phyloP scores from a whole-genome alignment of 2,888 invertebrate species.

The Stictocephala bisonia region DNA sequence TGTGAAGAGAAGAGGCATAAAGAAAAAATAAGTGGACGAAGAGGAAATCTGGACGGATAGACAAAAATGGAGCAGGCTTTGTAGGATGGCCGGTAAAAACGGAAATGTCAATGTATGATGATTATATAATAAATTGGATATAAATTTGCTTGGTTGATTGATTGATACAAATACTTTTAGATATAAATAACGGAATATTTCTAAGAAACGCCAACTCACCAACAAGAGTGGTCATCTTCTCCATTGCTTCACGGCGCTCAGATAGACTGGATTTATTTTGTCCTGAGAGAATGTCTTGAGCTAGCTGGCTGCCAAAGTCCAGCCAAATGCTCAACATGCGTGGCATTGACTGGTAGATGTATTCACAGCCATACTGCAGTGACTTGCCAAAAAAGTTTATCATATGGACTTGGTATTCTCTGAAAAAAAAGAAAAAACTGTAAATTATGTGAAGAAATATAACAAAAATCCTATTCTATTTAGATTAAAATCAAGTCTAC shows the following conservation, averaged over 20 bases:
- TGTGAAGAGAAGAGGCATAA: no score
- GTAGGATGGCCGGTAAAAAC: no score
- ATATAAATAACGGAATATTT: neutral
- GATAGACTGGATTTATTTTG: conserved; percentile 12
- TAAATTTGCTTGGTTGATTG: no score
- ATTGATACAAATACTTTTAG: conserved; percentile 28
- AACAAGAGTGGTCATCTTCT: conserved; percentile 64
- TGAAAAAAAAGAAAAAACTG: conserved; percentile 55
- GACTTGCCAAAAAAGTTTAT: conserved; percentile 79
- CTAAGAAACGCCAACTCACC: conserved; percentile 58
- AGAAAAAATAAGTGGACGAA: no score
- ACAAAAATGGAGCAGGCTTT: no score
- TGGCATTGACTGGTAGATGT: conserved; percentile 96
- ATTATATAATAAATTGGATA: no score
- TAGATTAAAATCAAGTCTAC: no score
- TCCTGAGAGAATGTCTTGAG: conserved; percentile 21
- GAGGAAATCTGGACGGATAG: no score
- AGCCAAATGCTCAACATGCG: conserved; percentile 94
- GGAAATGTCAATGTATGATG: no score
- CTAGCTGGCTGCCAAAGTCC: conserved; percentile 71
- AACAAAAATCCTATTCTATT: no score
- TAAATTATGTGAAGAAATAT: no score
- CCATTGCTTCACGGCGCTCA: conserved; percentile 55
- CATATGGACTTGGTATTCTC: conserved; percentile 73
- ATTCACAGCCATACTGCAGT: conserved; percentile 85